phyloP scores from a whole-genome alignment of 2,113 vertebrate species.

The Sinocyclocheilus anophthalmus region DNA sequence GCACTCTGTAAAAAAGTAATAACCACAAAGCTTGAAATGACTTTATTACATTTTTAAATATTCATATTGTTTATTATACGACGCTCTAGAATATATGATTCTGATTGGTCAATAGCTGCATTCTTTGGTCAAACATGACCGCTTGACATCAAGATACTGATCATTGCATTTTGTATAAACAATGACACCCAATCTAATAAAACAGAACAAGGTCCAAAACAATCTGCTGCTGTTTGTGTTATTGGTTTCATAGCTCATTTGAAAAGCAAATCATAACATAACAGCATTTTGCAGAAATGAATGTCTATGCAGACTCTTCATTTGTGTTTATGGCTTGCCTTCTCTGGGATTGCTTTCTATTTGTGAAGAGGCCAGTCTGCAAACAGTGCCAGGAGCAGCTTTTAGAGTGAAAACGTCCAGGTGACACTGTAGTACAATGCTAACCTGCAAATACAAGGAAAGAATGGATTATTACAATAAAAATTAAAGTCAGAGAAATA shows the following conservation, averaged over 20 bases:
- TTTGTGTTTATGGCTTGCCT: conserved; percentile 58
- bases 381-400: conserved; percentile 65
- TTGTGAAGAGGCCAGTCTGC: conserved; percentile 57
- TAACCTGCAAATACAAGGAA: conserved; percentile 71
- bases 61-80: not conserved
- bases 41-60: not conserved
- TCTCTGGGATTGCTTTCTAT: conserved; percentile 45
- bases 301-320: not conserved
- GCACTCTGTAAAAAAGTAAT: not conserved
- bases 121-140: not conserved
- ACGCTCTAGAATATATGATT: not conserved
- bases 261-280: not conserved
- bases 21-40: not conserved
- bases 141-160: not conserved
- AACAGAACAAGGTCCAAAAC: not conserved
- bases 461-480: conserved; percentile 23
- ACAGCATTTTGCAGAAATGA: not conserved
- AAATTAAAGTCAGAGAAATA: not conserved
- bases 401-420: conserved; percentile 76
- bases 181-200: not conserved
- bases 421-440: conserved; percentile 79
- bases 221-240: conserved; percentile 9
- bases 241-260: not conserved
- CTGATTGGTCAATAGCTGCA: not conserved
- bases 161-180: not conserved